These are phyloP conservation scores for Dolichomitus sp. DNA, from an alignment of 2,888 invertebrate genomes.

Conservation along the genomic window DNA sequence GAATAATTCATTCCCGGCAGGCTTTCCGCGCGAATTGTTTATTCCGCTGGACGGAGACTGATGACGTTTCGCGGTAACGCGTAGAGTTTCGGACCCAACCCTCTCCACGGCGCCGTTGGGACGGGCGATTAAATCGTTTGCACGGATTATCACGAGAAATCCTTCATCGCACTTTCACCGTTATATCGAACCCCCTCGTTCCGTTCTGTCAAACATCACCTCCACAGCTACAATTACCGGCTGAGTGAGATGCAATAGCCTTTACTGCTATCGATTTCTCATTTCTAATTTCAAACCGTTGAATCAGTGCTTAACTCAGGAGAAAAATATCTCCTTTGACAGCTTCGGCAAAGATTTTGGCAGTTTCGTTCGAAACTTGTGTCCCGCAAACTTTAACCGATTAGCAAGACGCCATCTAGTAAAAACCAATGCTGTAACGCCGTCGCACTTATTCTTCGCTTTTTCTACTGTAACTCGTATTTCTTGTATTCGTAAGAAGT, in stretches of 20 bases:
- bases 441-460: slow-evolving; percentile 1
- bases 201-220: slow-evolving; percentile 2
- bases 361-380: neutral
- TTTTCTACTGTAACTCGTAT: slow-evolving; percentile 25
- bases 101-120: slow-evolving; percentile 5
- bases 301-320: neutral
- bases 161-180: slow-evolving; percentile 59
- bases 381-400: slow-evolving; percentile 20
- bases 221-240: neutral
- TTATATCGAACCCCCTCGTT: slow-evolving; percentile 3
- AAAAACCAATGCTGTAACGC: slow-evolving; percentile 24
- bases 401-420: slow-evolving; percentile 17
- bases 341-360: slow-evolving; percentile 8
- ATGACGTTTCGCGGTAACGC: slow-evolving; percentile 61
- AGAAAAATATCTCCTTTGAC: neutral
- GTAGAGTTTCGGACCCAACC: slow-evolving; percentile 35
- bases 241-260: slow-evolving; percentile 4
- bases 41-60: slow-evolving; percentile 70
- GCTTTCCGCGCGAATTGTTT: slow-evolving; percentile 72
- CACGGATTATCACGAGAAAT: slow-evolving; percentile 65
- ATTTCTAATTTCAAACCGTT: slow-evolving; percentile 18
- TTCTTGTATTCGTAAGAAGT: slow-evolving; percentile 25
- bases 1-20: slow-evolving; percentile 73
- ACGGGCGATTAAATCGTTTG: slow-evolving; percentile 68
- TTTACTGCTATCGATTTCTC: slow-evolving; percentile 20